Conservation (phyloP, 2,113 vertebrate species). For the Macrotis lagotis region DNA sequence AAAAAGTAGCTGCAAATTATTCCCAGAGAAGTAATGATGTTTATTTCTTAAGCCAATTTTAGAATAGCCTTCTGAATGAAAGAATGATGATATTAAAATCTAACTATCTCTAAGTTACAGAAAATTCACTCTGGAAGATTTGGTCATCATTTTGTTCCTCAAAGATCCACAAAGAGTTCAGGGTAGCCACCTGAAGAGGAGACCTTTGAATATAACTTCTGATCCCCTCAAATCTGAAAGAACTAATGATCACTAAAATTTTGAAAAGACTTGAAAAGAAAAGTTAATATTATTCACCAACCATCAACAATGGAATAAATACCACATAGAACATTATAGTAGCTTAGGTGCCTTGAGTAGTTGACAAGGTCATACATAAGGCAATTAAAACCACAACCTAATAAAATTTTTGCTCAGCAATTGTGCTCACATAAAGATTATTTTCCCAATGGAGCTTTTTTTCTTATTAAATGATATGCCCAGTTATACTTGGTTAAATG, state of each 20-base stretch:
- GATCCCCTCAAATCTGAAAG: not conserved
- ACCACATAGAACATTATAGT: not conserved
- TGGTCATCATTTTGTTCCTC: not conserved
- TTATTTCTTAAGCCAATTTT: conserved; percentile 19
- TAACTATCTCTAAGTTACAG: not conserved
- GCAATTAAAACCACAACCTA: conserved; percentile 7
- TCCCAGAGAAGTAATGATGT: not conserved
- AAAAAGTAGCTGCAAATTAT: conserved; percentile 2
- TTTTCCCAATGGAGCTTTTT: conserved; percentile 33
- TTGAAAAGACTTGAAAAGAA: not conserved
- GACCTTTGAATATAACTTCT: not conserved
- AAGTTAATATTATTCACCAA: conserved; percentile 35
- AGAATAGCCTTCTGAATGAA: conserved; percentile 4
- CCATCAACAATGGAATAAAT: conserved; percentile 8
- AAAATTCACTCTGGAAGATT: not conserved
- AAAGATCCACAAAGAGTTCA: not conserved
- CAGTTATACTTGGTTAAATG: conserved; percentile 70
- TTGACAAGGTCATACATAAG: conserved; percentile 38
- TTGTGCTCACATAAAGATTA: conserved; percentile 32
- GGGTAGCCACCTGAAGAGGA: not conserved
- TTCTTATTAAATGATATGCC: conserved; percentile 72
- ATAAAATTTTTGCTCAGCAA: conserved; percentile 37
- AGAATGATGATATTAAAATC: not conserved
- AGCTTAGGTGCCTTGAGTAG: not conserved
- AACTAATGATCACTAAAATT: not conserved